A percentile compares a stretch with the other conserved stretches of the same genome.
phyloP scores from a whole-genome alignment of 1,140 invertebrate species.

The Ips nitidus region DNA sequence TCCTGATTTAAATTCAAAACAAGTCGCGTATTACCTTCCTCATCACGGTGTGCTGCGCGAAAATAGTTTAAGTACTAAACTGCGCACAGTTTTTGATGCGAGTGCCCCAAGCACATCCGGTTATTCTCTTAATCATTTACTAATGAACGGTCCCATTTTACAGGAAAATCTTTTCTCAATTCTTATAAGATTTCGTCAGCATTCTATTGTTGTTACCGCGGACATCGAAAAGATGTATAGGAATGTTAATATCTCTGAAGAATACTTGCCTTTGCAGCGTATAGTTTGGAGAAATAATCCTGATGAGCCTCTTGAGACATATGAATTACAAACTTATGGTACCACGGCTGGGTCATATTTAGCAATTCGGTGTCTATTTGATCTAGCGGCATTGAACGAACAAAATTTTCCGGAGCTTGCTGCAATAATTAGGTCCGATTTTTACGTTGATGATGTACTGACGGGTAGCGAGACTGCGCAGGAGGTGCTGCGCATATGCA shows the following conservation, averaged over 20 bases:
- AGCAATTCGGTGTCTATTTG: slow-evolving; percentile 41
- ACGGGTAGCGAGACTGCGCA: slow-evolving; percentile 44
- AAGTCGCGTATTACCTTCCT: slow-evolving; percentile 1
- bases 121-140: slow-evolving; percentile 44
- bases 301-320: not conserved
- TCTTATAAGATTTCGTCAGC: slow-evolving; percentile 43
- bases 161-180: slow-evolving; percentile 45
- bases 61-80: too few species aligned
- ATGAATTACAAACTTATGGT: slow-evolving; percentile 45
- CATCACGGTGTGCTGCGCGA: too few species aligned
- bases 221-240: slow-evolving; percentile 56
- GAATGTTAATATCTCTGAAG: slow-evolving; percentile 46
- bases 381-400: slow-evolving; percentile 44
- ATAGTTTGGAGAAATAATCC: slow-evolving; percentile 47
- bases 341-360: slow-evolving; percentile 43
- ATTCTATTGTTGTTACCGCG: slow-evolving; percentile 37
- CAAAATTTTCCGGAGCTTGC: slow-evolving; percentile 41
- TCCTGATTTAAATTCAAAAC: not conserved
- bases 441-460: slow-evolving; percentile 55
- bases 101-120: slow-evolving; percentile 12
- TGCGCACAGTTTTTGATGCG: not conserved
- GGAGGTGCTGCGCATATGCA: slow-evolving; percentile 29
- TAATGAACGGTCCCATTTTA: slow-evolving; percentile 45
- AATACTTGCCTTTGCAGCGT: slow-evolving; percentile 46
- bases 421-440: slow-evolving; percentile 44